These are phyloP conservation scores for Conus betulinus DNA, from an alignment of 1,140 invertebrate genomes.

Conservation along the genomic window DNA sequence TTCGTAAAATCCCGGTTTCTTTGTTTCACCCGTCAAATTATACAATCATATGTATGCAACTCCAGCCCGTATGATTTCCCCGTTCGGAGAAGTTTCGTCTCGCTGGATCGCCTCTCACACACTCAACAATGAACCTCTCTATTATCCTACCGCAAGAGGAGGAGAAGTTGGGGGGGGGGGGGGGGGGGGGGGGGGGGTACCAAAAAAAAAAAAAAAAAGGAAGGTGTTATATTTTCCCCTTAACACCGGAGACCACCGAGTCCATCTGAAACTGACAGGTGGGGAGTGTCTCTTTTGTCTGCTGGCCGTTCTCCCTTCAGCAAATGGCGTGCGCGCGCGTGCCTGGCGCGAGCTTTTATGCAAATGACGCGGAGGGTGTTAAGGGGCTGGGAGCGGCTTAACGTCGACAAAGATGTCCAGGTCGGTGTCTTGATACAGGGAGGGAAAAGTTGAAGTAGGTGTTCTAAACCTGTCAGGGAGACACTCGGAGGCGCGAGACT, in stretches of 20 bases:
- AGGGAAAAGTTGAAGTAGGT: neutral
- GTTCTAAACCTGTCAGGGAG: neutral
- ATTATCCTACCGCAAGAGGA: too few relatives aligned
- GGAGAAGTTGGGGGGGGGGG: too few relatives aligned
- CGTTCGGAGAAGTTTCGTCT: too few relatives aligned
- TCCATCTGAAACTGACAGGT: neutral
- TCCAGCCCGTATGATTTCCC: too few relatives aligned
- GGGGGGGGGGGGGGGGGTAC: too few relatives aligned
- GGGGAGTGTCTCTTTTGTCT: neutral
- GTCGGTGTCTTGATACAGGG: neutral
- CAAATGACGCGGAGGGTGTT: neutral
- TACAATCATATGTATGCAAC: too few relatives aligned
- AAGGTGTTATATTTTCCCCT: neutral
- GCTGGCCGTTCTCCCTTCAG: neutral
- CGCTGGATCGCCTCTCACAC: too few relatives aligned
- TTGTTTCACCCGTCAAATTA: too few relatives aligned
- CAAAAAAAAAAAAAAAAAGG: neutral
- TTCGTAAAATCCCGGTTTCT: too few relatives aligned
- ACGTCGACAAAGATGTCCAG: neutral
- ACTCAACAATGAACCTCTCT: too few relatives aligned
- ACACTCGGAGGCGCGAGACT: too few relatives aligned
- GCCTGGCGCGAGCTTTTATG: neutral
- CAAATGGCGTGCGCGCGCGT: conserved; percentile 3
- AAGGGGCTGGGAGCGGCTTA: neutral
- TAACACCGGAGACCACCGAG: neutral